A percentile compares a stretch with the other conserved stretches of the same genome.
Evolutionary conservation across 2,888 invertebrate species (phyloP).

Genomic region (Pyrocoelia pectoralis): DNA sequence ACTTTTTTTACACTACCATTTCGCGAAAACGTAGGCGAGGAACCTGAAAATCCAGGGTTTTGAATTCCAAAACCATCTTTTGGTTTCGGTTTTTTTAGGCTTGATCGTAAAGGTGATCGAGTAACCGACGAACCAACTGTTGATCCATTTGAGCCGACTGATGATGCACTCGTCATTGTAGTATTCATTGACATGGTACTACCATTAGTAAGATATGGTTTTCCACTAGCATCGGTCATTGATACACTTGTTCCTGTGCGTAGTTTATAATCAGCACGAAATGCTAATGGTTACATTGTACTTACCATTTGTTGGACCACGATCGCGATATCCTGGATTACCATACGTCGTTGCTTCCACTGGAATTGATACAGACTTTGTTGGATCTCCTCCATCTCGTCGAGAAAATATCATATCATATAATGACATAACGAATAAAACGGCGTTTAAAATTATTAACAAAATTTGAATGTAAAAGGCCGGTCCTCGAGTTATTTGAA

Average conservation of each 20-base stretch:
- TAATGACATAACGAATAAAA: slow-evolving; percentile 78
- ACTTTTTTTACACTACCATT: slow-evolving; percentile 92
- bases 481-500: slow-evolving; percentile 78
- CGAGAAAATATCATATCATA: slow-evolving; percentile 84
- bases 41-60: slow-evolving; percentile 85
- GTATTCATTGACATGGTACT: slow-evolving; percentile 79
- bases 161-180: slow-evolving; percentile 65
- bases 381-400: slow-evolving; percentile 82
- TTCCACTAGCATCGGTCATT: slow-evolving; percentile 87
- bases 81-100: slow-evolving; percentile 82
- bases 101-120: slow-evolving; percentile 76
- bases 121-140: slow-evolving; percentile 62
- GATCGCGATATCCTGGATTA: slow-evolving; percentile 85
- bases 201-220: slow-evolving; percentile 73
- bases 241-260: slow-evolving; percentile 70
- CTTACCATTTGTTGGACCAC: slow-evolving; percentile 61
- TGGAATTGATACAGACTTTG: slow-evolving; percentile 66
- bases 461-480: slow-evolving; percentile 90
- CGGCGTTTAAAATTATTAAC: slow-evolving; percentile 77
- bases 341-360: slow-evolving; percentile 78
- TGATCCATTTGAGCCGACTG: slow-evolving; percentile 59
- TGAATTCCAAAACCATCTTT: slow-evolving; percentile 80
- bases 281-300: neutral
- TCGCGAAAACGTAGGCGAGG: slow-evolving; percentile 82
- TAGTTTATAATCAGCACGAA: neutral